These are phyloP conservation scores for Epirrita christyi DNA, from an alignment of 2,888 invertebrate species.

Conservation along the genomic window DNA sequence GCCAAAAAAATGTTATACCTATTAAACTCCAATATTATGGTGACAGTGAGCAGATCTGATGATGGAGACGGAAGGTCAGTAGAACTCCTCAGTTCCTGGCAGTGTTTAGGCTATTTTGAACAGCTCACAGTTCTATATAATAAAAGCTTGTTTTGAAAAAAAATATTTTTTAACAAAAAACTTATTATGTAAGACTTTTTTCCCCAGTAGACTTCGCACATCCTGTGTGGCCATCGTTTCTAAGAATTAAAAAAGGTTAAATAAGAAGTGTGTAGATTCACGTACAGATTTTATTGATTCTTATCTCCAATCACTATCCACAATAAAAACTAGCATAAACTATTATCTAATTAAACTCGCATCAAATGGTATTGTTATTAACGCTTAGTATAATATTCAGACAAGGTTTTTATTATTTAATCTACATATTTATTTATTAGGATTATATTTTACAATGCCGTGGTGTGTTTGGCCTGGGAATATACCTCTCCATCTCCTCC, in stretches of 20 bases:
- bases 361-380: not conserved
- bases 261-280: slow-evolving; percentile 12
- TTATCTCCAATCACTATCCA: slow-evolving; percentile 32
- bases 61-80: too few relatives aligned
- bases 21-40: too few relatives aligned
- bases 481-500: too few relatives aligned
- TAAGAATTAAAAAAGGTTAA: not conserved
- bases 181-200: not conserved
- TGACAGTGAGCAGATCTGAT: too few relatives aligned
- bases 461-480: too few relatives aligned
- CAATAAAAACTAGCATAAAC: slow-evolving; percentile 21
- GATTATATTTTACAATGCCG: not conserved
- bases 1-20: too few relatives aligned
- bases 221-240: slow-evolving; percentile 7
- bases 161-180: too few relatives aligned
- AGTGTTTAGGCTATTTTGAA: too few relatives aligned
- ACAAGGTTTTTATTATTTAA: not conserved
- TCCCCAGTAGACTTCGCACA: not conserved
- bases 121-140: too few relatives aligned
- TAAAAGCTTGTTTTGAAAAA: too few relatives aligned
- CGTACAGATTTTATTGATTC: slow-evolving; percentile 16
- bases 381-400: not conserved
- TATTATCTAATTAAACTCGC: slow-evolving; percentile 14
- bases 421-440: not conserved
- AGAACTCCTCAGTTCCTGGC: too few relatives aligned